Evolutionary conservation across 2,888 invertebrate species (phyloP).

Genomic region (Abrostola tripartita): DNA sequence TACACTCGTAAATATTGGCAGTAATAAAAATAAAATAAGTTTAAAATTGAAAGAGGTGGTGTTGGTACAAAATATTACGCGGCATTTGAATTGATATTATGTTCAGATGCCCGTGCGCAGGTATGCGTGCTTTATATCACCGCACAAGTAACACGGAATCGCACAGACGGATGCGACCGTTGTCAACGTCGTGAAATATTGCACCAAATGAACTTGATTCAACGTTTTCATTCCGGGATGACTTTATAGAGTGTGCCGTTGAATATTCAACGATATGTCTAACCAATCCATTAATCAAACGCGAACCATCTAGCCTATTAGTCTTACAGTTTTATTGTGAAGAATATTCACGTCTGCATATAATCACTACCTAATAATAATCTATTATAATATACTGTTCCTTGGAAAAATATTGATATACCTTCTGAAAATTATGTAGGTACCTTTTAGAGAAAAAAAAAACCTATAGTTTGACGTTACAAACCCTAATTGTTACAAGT

Average conservation of each 20-base stretch:
- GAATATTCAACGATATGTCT: slow-evolving; percentile 43
- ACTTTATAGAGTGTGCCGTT: slow-evolving; percentile 32
- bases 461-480: too few relatives aligned
- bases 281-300: slow-evolving; percentile 29
- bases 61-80: slow-evolving; percentile 42
- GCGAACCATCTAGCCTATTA: slow-evolving; percentile 37
- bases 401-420: too few relatives aligned
- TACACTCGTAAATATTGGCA: slow-evolving; percentile 47
- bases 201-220: slow-evolving; percentile 11
- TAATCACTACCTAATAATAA: too few relatives aligned
- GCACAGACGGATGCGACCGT: slow-evolving; percentile 10
- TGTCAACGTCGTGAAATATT: slow-evolving; percentile 22
- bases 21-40: slow-evolving; percentile 51
- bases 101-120: slow-evolving; percentile 21
- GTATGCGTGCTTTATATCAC: slow-evolving; percentile 28
- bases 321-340: slow-evolving; percentile 25
- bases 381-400: too few relatives aligned
- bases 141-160: slow-evolving; percentile 15
- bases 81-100: slow-evolving; percentile 51
- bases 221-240: slow-evolving; percentile 23
- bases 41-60: slow-evolving; percentile 44
- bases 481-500: too few relatives aligned
- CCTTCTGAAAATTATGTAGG: too few relatives aligned
- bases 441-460: too few relatives aligned
- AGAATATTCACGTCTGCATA: slow-evolving; percentile 10